Evolutionary conservation across 2,888 invertebrate species (phyloP).

Genomic region (Trichopria drosophilae): DNA sequence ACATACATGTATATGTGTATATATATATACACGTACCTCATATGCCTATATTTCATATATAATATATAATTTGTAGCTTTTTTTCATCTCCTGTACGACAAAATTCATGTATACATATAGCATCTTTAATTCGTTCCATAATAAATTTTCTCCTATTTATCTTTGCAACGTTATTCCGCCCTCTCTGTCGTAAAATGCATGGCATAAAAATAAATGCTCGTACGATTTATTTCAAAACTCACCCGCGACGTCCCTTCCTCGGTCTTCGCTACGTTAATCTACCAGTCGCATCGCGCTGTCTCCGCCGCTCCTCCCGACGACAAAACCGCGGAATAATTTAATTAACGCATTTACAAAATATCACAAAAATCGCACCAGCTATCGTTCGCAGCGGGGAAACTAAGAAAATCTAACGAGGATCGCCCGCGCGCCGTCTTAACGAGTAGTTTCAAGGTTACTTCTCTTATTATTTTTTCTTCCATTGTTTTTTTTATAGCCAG

Average conservation of each 20-base stretch:
- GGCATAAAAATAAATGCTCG: slow-evolving; percentile 60
- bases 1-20: slow-evolving; percentile 23
- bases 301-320: slow-evolving; percentile 6
- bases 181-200: slow-evolving; percentile 54
- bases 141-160: slow-evolving; percentile 37
- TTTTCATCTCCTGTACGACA: slow-evolving; percentile 36
- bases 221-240: slow-evolving; percentile 35
- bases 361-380: slow-evolving; percentile 58
- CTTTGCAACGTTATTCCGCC: slow-evolving; percentile 21
- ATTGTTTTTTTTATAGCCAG: too few relatives aligned
- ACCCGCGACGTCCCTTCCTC: slow-evolving; percentile 3
- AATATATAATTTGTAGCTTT: slow-evolving; percentile 32
- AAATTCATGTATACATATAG: slow-evolving; percentile 41
- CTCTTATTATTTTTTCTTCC: slow-evolving; percentile 1
- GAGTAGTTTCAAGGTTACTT: slow-evolving; percentile 3
- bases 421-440: slow-evolving; percentile 25
- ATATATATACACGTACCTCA: slow-evolving; percentile 5
- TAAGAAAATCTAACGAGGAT: slow-evolving; percentile 38
- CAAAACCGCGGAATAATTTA: slow-evolving; percentile 32
- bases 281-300: slow-evolving; percentile 7
- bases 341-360: slow-evolving; percentile 53
- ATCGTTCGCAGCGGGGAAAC: slow-evolving; percentile 52
- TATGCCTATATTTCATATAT: slow-evolving; percentile 30
- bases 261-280: slow-evolving; percentile 1
- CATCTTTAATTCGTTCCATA: slow-evolving; percentile 41